Percentiles rank a stretch among this genome's conserved stretches.
Evolutionary conservation across 2,888 invertebrate genomes (phyloP).

Genomic region (Caenorhabditis japonica): DNA sequence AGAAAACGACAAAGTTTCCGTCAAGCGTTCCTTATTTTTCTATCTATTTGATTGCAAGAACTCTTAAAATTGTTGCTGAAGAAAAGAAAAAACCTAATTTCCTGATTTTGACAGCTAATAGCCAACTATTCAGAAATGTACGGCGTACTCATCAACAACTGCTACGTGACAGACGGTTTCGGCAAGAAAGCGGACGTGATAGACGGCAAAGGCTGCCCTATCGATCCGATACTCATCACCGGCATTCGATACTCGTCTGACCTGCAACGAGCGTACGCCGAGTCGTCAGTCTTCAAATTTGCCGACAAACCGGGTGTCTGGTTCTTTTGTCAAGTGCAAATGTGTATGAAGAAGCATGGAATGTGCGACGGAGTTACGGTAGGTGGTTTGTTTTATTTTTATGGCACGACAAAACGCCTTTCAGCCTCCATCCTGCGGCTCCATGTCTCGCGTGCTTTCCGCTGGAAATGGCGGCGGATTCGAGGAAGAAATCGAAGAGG

Average conservation of each 20-base stretch:
- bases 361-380: constrained; percentile 76
- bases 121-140: constrained; percentile 77
- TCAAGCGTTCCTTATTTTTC: too few species aligned
- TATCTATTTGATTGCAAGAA: too few species aligned
- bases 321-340: constrained; percentile 78
- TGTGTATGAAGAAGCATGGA: constrained; percentile 77
- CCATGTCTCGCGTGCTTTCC: constrained; percentile 22
- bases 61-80: too few species aligned
- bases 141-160: constrained; percentile 77
- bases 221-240: constrained; percentile 76
- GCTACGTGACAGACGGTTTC: constrained; percentile 77
- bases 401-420: neutral
- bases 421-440: constrained; percentile 56
- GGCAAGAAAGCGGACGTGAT: constrained; percentile 75
- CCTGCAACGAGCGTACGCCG: constrained; percentile 77
- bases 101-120: too few species aligned
- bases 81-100: too few species aligned
- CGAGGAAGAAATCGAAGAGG: constrained; percentile 19
- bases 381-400: constrained; percentile 6
- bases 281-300: constrained; percentile 77
- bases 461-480: neutral
- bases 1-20: too few species aligned
- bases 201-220: constrained; percentile 75
- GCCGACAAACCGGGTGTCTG: constrained; percentile 77
- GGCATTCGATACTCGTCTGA: constrained; percentile 76